Conservation (phyloP, 2,113 vertebrate species). For the Oplegnathus fasciatus region DNA sequence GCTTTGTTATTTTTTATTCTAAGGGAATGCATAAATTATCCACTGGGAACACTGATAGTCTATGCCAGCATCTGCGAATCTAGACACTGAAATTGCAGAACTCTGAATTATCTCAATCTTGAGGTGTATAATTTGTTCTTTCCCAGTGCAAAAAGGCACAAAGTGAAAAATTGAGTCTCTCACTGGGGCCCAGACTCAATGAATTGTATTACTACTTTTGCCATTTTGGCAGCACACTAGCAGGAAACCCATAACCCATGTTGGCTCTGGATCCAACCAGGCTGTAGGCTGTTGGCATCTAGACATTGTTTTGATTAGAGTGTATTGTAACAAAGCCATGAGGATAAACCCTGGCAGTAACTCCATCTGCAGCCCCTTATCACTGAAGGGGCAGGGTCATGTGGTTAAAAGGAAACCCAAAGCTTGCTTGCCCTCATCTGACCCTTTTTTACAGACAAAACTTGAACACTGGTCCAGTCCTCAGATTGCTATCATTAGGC, state of each 20-base stretch:
- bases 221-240: constrained; percentile 60
- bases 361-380: constrained; percentile 54
- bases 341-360: constrained; percentile 57
- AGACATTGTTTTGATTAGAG: constrained; percentile 69
- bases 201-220: constrained; percentile 49
- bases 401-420: constrained; percentile 61
- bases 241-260: constrained; percentile 59
- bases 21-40: background rate
- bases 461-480: constrained; percentile 9
- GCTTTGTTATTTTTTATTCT: background rate
- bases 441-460: constrained; percentile 51
- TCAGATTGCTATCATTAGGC: constrained; percentile 34
- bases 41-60: background rate
- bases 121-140: background rate
- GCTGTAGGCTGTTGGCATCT: constrained; percentile 69
- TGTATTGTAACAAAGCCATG: constrained; percentile 60
- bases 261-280: constrained; percentile 54
- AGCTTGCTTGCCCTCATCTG: constrained; percentile 52
- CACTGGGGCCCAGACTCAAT: constrained; percentile 19
- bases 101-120: background rate
- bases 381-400: constrained; percentile 47
- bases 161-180: constrained; percentile 31
- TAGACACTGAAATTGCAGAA: background rate
- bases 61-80: background rate
- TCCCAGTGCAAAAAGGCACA: constrained; percentile 2